Evolutionary conservation across 2,888 invertebrate genomes (phyloP), one percentile per base, ranked within the genome.

Genomic region (Panzeria rudis): DNA sequence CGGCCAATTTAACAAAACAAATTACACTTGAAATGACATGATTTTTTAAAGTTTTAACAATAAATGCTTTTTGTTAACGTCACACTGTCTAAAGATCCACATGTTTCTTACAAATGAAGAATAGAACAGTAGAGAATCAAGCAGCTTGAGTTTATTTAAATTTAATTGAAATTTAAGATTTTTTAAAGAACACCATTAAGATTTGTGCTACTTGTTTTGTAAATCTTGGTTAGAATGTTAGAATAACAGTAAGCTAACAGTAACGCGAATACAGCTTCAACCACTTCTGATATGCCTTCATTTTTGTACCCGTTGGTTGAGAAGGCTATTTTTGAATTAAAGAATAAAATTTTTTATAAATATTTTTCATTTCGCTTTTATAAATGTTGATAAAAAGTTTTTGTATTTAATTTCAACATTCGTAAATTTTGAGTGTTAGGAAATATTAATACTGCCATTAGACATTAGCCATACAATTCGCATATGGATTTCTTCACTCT

Each of bases 1-100:
- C 32, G 62, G 38, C 82, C 75, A 85, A 85, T 82, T 82, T 71
- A 82, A 56, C 69, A 75, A 81, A 64, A 85, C 85, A 85, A 85
- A 85, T 85, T 85, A 75, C 78, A 64, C 72, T 72, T 69, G 72
- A 84, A 66, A 71, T 75, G 77, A 82, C 85, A 78, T 75, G 82
- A 85, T 66, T 85, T 75, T 77, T 13, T 64, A 71, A 75, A 64
- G 25, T 23, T 32, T 81, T 77, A 77, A 73, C 72, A 61, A 69
- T 69, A 84, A 81, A 73, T 78, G 73, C 50, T 73, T 47, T 52
- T 73, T 68, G 77, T 68, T 44, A 52, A 52, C 52, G 23, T 71
- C 50, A 23, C 7, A 11, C 54, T 69, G 77, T 81, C 81, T 59
- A 52, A n/a, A 64, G 41, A 75, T 84, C 44, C 56, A 52, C 66